phyloP scores from a whole-genome alignment of 1,140 invertebrate species.

The Hestina assimilis region DNA sequence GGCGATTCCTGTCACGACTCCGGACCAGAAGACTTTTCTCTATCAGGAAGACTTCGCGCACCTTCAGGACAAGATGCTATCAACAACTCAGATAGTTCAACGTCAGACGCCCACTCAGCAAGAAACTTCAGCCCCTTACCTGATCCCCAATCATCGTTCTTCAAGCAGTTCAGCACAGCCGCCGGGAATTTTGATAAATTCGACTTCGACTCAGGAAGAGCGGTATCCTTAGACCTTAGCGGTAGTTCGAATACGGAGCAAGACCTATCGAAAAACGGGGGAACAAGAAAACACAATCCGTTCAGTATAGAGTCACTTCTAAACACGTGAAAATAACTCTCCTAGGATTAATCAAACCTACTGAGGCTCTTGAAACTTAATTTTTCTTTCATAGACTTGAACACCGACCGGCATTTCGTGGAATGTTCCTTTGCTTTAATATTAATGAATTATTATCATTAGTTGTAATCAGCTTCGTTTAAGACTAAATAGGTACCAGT shows the following conservation, averaged over 20 bases:
- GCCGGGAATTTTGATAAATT: conserved; percentile 67
- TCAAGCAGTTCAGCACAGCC: conserved; percentile 61
- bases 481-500: conserved; percentile 68
- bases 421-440: conserved; percentile 54
- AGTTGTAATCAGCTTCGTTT: conserved; percentile 49
- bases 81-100: conserved; percentile 80
- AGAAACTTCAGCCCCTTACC: conserved; percentile 80
- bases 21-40: conserved; percentile 78
- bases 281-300: conserved; percentile 81
- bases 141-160: conserved; percentile 73
- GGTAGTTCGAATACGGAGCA: conserved; percentile 66
- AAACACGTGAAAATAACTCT: conserved; percentile 82
- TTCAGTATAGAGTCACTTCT: conserved; percentile 92
- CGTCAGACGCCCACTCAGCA: conserved; percentile 71
- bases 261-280: conserved; percentile 73
- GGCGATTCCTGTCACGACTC: conserved; percentile 82
- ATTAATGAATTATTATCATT: conserved; percentile 50
- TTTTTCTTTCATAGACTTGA: conserved; percentile 30
- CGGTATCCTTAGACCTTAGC: conserved; percentile 72
- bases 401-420: conserved; percentile 42
- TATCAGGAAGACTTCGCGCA: conserved; percentile 62
- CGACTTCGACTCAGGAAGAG: conserved; percentile 69
- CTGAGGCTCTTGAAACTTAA: conserved; percentile 55
- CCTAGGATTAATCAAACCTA: conserved; percentile 29
- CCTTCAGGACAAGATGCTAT: conserved; percentile 66